These are phyloP conservation scores for Xestia c-nigrum DNA, from an alignment of 2,888 invertebrate genomes.

Conservation along the genomic window DNA sequence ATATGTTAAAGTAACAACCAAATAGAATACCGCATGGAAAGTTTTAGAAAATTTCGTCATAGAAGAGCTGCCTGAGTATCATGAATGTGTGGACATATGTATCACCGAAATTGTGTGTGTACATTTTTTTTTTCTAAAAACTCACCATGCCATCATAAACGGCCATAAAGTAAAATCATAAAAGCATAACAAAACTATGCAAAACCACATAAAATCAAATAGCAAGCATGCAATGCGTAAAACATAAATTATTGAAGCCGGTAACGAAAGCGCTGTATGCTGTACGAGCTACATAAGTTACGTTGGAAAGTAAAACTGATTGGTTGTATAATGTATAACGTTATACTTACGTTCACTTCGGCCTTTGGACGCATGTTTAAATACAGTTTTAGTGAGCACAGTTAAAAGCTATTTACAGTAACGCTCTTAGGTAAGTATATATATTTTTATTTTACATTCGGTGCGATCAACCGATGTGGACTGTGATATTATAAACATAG, in stretches of 20 bases:
- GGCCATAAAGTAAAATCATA: not conserved
- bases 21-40: not conserved
- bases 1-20: not conserved
- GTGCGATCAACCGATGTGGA: conserved; percentile 56
- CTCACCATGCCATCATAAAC: not conserved
- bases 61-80: not conserved
- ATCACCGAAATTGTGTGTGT: not conserved
- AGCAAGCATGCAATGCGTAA: conserved; percentile 38
- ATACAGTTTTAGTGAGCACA: conserved; percentile 82
- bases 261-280: conserved; percentile 45
- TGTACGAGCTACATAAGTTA: conserved; percentile 51
- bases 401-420: conserved; percentile 85
- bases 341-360: conserved; percentile 93
- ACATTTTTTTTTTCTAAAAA: conserved; percentile 6
- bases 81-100: too few relatives aligned
- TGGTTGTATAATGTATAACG: conserved; percentile 71
- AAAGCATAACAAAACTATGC: conserved; percentile 27
- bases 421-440: conserved; percentile 42
- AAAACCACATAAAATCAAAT: conserved; percentile 19
- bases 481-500: not conserved
- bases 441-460: conserved; percentile 3
- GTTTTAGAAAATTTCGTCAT: not conserved
- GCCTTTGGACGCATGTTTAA: conserved; percentile 91
- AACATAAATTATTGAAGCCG: conserved; percentile 54
- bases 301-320: conserved; percentile 64